Base-by-base conservation (phyloP, 2,888 invertebrate genomes). In the Lamellibrachia columna region DNA sequence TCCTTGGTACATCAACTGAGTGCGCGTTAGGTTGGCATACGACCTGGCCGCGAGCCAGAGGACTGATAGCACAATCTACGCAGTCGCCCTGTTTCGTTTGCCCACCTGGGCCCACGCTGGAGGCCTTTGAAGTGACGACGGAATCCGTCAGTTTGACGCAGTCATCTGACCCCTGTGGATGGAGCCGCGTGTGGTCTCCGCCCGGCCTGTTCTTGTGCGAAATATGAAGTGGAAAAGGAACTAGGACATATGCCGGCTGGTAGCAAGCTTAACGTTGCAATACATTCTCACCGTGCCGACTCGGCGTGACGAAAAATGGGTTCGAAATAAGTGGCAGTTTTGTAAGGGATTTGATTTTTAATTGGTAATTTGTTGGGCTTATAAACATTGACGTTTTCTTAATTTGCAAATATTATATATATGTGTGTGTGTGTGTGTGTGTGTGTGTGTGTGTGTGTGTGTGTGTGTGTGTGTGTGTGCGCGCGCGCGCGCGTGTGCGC, bases 391-490 rank as follows among this genome's bases (percentile, higher is more conserved):
- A 9, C 9, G 55, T 55, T 55, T 7, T 55, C 9, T 55, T 55
- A 55, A 55, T 55, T 9, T 55, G 55, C 55, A 55, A 9, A 9
- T 2, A 55, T 3, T 55, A 55, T 55, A 55, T 3, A 0, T 55
- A 0, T 90, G 55, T 90, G 90, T 90, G 92, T 92, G 53, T 91
- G 92, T 90, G 90, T 91, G 90, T 91, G 92, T 91, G 92, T 91
- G 58, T 92, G 91, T 90, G 91, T 91, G 90, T 91, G 91, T 91
- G 92, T 92, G 58, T 92, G 90, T 52, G 90, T 92, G 53, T 90
- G 90, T 90, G 92, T 92, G 90, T 92, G 92, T 90, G 90, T 92
- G 90, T 92, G 90, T 90, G 92, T 92, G 90, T 92, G 90, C 58
- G 90, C 90, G 90, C 90, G 92, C 90, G 90, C 90, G 58, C 91